A percentile compares a stretch with the other conserved stretches of the same genome.
Conservation (phyloP, 37 sponge, comb jelly and placozoan species). For the Eunapius fragilis region DNA sequence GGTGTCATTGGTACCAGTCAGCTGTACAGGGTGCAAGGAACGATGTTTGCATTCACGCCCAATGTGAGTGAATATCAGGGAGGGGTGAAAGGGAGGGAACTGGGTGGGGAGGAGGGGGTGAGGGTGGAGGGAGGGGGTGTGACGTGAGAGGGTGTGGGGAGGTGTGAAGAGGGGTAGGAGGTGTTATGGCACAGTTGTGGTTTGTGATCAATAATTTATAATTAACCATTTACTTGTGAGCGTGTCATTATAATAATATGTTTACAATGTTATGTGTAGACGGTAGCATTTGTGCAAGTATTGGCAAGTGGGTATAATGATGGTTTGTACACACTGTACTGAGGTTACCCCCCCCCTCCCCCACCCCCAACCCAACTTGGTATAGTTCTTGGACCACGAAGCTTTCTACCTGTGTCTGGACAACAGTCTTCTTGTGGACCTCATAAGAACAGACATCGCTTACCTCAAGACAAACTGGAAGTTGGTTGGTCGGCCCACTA, state of each 20-base stretch:
- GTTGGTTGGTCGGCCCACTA: conserved; percentile 81
- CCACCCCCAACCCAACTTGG: not conserved
- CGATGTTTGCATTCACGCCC: conserved; percentile 61
- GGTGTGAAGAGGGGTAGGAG: too few species aligned
- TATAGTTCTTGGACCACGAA: conserved; percentile 88
- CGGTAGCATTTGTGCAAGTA: not conserved
- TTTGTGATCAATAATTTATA: too few species aligned
- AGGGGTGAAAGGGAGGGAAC: too few species aligned
- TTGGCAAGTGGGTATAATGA: not conserved
- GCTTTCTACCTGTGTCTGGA: conserved; percentile 89
- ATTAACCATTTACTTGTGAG: too few species aligned
- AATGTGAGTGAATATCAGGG: conserved; percentile 11
- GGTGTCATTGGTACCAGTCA: conserved; percentile 79
- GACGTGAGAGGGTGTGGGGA: too few species aligned
- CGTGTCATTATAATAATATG: too few species aligned
- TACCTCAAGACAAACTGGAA: conserved; percentile 88
- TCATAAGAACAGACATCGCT: conserved; percentile 79
- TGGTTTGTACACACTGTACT: not conserved
- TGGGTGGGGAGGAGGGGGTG: too few species aligned
- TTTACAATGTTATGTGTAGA: not conserved
- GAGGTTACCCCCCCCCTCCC: too few species aligned
- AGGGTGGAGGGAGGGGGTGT: too few species aligned
- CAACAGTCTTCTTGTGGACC: conserved; percentile 72
- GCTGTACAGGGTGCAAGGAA: conserved; percentile 51
- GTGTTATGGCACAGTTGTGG: too few species aligned